Evolutionary conservation across 2,113 vertebrate species (phyloP).

Genomic region (Eptatretus burgeri): DNA sequence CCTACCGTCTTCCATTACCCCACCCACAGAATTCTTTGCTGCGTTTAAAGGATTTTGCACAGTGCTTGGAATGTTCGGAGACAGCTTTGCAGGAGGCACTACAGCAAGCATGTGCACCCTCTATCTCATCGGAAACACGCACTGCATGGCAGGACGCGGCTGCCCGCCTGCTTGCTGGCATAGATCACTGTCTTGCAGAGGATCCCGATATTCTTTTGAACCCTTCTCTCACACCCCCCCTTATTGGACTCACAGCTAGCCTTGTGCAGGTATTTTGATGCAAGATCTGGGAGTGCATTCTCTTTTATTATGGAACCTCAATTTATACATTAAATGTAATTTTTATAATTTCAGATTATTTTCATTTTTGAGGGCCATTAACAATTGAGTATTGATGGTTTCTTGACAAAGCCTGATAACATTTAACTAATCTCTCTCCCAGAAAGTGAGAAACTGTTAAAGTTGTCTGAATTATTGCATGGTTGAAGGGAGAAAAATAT

Average conservation of each 20-base stretch:
- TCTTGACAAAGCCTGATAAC: too few relatives aligned
- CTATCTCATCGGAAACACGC: slow-evolving; percentile 17
- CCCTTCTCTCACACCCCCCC: slow-evolving; percentile 20
- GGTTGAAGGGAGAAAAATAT: too few relatives aligned
- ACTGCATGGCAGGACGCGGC: slow-evolving; percentile 48
- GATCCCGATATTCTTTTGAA: slow-evolving; percentile 26
- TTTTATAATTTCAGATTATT: not conserved
- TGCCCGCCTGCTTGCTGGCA: slow-evolving; percentile 39
- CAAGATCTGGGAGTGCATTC: too few relatives aligned
- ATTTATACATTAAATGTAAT: too few relatives aligned
- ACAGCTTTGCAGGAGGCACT: slow-evolving; percentile 61
- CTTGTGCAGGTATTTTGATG: slow-evolving; percentile 49
- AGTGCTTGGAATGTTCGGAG: slow-evolving; percentile 64
- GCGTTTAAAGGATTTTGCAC: slow-evolving; percentile 37
- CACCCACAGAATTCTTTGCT: slow-evolving; percentile 45
- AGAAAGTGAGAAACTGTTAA: too few relatives aligned
- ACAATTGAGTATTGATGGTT: not conserved
- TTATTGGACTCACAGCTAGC: slow-evolving; percentile 48
- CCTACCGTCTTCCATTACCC: not conserved
- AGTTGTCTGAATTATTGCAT: too few relatives aligned
- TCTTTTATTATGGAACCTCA: too few relatives aligned
- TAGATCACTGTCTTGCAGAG: slow-evolving; percentile 36
- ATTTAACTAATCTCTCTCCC: too few relatives aligned
- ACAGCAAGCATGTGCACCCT: slow-evolving; percentile 42
- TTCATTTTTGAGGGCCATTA: not conserved